Base-by-base conservation (phyloP, 2,888 invertebrate species). In the Callinectes sapidus region DNA sequence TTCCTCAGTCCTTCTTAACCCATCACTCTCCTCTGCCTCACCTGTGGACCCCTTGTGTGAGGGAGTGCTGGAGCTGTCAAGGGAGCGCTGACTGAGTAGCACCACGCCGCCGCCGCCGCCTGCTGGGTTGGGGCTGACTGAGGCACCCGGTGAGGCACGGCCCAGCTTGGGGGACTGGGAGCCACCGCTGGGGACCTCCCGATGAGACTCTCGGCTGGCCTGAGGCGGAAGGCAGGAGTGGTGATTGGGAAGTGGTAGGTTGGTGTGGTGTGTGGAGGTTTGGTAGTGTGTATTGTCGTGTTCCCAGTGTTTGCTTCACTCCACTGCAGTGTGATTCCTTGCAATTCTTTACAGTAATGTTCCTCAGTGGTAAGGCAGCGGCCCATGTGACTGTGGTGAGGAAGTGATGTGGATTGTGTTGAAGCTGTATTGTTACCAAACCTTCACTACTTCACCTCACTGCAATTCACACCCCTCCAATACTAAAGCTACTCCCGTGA, bases 81-180 rank as follows among this genome's bases (percentile, higher is more conserved):
- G 92, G 23, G 94, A 93, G 10, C 94, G 86, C 90, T 94, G 93
- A 54, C 94, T 94, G 32, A 94, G 90, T 35, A 94, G 92, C 28
- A 94, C 94, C 90, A 94, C 94, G 18, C 94, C 94, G 8, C 93
- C 94, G 89, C 94, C 94, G 18, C 94, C 94, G 8, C 93, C 93
- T 90, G 92, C 71, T 6, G 94, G 92, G 55, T 81, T 94, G 61
- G 91, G 61, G 77, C 92, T 92, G 18, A 92, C 92, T 18, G 88
- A 61, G n/a, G 77, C 66, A 39, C 81, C 92, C 86, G 42, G 89
- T 18, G 77, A 87, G 85, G 54, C 48, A 23, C 92, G 92, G 28
- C 92, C 89, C 61, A 92, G 66, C 89, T 85, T 92, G 13, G 92
- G 92, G 48, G 91, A 91, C 71, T 48, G 77, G 28, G 89, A 89